phyloP scores from a whole-genome alignment of 2,888 invertebrate genomes.

The Mesochorus sp. region DNA sequence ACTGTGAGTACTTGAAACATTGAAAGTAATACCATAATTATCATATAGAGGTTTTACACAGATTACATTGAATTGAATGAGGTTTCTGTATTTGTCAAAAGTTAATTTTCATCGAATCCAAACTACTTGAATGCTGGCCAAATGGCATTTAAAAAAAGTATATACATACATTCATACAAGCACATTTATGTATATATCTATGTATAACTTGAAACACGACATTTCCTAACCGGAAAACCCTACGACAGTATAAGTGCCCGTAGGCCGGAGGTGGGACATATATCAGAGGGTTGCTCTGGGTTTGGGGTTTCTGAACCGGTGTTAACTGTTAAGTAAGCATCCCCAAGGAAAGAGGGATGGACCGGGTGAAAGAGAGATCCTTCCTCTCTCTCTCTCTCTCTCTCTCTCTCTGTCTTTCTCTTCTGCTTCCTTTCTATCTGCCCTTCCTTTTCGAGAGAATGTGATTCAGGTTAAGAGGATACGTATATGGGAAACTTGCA shows the following conservation, averaged over 20 bases:
- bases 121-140: too few relatives aligned
- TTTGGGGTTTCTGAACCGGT: constrained; percentile 53
- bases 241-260: constrained; percentile 24
- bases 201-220: constrained; percentile 7
- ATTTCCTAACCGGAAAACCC: constrained; percentile 49
- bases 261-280: constrained; percentile 48
- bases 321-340: constrained; percentile 73
- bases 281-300: constrained; percentile 44
- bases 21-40: too few relatives aligned
- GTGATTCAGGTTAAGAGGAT: constrained; percentile 67
- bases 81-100: too few relatives aligned
- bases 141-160: too few relatives aligned
- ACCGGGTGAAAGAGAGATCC: constrained; percentile 51
- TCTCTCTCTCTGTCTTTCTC: background rate
- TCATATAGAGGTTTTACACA: too few relatives aligned
- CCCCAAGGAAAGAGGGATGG: constrained; percentile 66
- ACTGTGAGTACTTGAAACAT: too few relatives aligned
- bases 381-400: background rate
- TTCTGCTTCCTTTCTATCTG: background rate
- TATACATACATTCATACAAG: too few relatives aligned
- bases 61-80: too few relatives aligned
- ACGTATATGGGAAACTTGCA: constrained; percentile 65
- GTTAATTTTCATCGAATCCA: too few relatives aligned
- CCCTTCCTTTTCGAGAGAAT: constrained; percentile 23
- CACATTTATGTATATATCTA: background rate